Base-by-base conservation (phyloP, 2,113 vertebrate species). In the Agelaius phoeniceus region DNA sequence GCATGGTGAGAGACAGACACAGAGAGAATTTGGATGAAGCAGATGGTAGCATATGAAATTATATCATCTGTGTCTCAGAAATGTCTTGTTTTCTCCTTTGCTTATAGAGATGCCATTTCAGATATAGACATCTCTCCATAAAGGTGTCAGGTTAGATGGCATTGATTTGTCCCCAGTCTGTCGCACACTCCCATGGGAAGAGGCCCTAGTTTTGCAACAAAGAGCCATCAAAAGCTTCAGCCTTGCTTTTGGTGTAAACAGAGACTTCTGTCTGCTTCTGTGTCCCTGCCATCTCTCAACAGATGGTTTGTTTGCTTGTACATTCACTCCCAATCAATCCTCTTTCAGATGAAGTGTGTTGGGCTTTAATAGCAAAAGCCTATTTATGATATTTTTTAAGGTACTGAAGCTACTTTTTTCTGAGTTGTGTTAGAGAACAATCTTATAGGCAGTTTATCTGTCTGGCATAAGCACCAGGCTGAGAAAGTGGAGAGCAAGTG, bases 41-140 rank as follows among this genome's bases (percentile, higher is more conserved):
- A 96, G 77, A 79, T 78, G 74, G 93, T 28, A 87, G 61, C 43
- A 57, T 77, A 52, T 52, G 78, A 84, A 95, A 72, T 78, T 15
- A 82, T 62, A 52, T 82, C 1, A 57, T 63, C 61, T 63, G 23
- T 78, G 57, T 74, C 73, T 83, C 49, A 85, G 24, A 88, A 80
- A 54, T 72, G 26, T 19, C 43, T 94, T 77, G 49, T 91, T 94
- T 91, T 82, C 77, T 87, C 49, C 33, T 87, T 91, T 75, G 18
- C 66, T 87, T 59, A 59, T 21, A 94, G 69, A 78, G 18, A 30
- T 89, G 69, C 27, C 52, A 26, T 30, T 87, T 93, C 35, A 68
- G 65, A 48, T 67, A 57, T 1, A 94, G 66, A 39, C 22, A 52
- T 52, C 24, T 82, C 52, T 71, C 39, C 66, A 22, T 48, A 68